A percentile compares a stretch with the other conserved stretches of the same genome.
These are phyloP conservation scores for Eutrigla gurnardus DNA, from an alignment of 2,797 vertebrate species.

Conservation along the genomic window DNA sequence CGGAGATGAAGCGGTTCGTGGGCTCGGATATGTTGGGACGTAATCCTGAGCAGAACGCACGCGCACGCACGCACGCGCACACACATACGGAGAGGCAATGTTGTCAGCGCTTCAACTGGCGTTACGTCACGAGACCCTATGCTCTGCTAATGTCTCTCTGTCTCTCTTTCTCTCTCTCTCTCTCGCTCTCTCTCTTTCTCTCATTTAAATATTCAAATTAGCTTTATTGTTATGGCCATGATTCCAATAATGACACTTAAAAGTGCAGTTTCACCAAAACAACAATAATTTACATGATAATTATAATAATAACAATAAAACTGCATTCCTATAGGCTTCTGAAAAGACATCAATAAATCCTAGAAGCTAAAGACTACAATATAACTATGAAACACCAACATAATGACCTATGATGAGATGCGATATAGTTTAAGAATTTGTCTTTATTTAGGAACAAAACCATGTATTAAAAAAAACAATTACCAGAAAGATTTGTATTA, in stretches of 20 bases:
- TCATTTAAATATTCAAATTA: neutral
- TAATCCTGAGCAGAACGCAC: conserved; percentile 17
- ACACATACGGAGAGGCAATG: neutral
- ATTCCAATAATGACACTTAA: neutral
- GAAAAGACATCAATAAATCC: neutral
- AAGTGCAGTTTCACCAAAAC: neutral
- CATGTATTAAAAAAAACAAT: neutral
- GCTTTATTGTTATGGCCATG: neutral
- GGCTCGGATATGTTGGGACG: neutral
- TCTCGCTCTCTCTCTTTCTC: conserved; percentile 8
- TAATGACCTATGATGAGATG: neutral
- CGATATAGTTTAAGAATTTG: neutral
- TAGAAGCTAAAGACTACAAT: neutral
- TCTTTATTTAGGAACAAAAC: neutral
- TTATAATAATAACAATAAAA: neutral
- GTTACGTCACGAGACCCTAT: conserved; percentile 71
- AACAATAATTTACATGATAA: neutral
- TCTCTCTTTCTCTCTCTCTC: neutral
- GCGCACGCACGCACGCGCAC: neutral
- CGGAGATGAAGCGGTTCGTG: neutral
- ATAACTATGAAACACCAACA: neutral
- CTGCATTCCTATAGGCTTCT: neutral
- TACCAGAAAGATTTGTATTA: neutral
- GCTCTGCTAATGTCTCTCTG: conserved; percentile 4
- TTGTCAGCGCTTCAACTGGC: conserved; percentile 13